Base-by-base conservation (phyloP, 1,140 invertebrate species). In the Bombus soroeensis region DNA sequence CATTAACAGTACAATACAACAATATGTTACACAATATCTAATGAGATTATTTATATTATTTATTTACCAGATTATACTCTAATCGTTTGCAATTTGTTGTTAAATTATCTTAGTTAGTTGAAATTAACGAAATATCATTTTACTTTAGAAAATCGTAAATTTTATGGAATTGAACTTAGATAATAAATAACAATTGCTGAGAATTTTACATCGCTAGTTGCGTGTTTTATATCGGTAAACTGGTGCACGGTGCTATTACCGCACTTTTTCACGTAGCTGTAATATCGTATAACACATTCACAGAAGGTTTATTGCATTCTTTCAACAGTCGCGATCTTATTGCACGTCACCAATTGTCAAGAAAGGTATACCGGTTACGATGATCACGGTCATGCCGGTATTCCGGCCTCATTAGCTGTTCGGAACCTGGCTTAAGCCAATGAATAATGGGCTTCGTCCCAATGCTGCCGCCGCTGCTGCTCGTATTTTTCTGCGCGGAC, bases 381-480 rank as follows among this genome's bases (percentile, higher is more conserved):
- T 64, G 59, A 77, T 83, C 66, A 57, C 39, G 59, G 84, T 74
- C 83, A 83, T 76, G 81, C 41, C 57, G 84, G 84, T 85, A 88
- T 88, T 86, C 78, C 86, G 70, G 87, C 80, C 81, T 85, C 83
- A 83, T 88, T 87, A 90, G 86, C 79, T 81, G 73, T 88, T 89
- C 68, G 83, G 71, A 83, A 70, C 77, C 74, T 62, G 72, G 64
- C 62, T 88, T 79, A 89, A 90, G 81, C 80, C 81, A 87, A 90
- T 87, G 90, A 90, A 81, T 90, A 90, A 90, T 90, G 79, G 77
- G 66, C 76, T 75, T 82, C 76, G 77, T 88, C 86, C 81, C 74
- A 86, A 86, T 66, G 83, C 79, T 66, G 81, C 79, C 71, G 83
- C 59, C 37, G 59, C 34, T n/a, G 66, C 77, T 78, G 39, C 83